Evolutionary conservation across 1,140 invertebrate genomes (phyloP).

Genomic region (Aphidius ervi): DNA sequence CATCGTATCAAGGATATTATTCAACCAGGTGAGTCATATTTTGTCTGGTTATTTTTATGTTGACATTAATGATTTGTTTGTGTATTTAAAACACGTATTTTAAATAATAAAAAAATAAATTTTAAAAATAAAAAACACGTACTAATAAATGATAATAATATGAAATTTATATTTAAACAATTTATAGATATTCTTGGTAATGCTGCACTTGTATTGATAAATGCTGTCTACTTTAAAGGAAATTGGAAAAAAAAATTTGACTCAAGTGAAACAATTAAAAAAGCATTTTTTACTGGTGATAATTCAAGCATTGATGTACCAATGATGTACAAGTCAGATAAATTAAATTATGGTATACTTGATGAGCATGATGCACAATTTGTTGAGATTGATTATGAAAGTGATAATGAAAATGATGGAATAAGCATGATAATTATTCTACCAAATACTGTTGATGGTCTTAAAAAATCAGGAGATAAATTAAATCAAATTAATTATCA

Average conservation of each 20-base stretch:
- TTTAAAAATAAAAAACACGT: too few relatives aligned
- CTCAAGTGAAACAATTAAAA: constrained; percentile 37
- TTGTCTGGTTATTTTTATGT: too few relatives aligned
- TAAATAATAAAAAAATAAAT: too few relatives aligned
- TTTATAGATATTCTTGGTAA: constrained; percentile 20
- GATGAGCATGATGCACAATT: constrained; percentile 41
- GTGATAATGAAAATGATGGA: constrained; percentile 45
- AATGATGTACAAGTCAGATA: constrained; percentile 50
- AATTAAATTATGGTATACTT: constrained; percentile 44
- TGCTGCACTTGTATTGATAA: constrained; percentile 68
- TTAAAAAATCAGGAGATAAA: constrained; percentile 46
- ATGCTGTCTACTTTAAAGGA: constrained; percentile 82
- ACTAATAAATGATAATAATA: too few relatives aligned
- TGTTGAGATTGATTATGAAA: constrained; percentile 42
- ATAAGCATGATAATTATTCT: constrained; percentile 58
- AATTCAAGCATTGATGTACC: constrained; percentile 42
- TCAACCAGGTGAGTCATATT: constrained; percentile 34
- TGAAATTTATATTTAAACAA: too few relatives aligned
- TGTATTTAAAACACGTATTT: too few relatives aligned
- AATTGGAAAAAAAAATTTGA: constrained; percentile 50
- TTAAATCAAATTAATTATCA: constrained; percentile 42
- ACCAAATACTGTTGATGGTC: constrained; percentile 50
- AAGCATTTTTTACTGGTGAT: constrained; percentile 44
- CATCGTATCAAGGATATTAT: constrained; percentile 69
- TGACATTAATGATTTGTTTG: too few relatives aligned